Conservation (phyloP, 92 coral and sea anemone species). For the Meandrina meandrites region DNA sequence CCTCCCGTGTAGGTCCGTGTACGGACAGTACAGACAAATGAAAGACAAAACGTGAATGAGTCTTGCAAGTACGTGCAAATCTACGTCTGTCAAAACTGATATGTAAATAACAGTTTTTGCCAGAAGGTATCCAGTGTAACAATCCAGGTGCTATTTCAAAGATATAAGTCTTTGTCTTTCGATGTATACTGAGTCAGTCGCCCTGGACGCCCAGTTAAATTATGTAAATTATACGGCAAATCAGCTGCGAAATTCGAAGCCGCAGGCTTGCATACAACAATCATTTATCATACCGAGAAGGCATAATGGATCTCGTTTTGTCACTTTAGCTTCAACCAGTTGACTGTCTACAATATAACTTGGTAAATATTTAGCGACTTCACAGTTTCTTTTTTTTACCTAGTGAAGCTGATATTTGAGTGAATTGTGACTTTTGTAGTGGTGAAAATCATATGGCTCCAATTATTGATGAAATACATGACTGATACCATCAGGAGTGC, state of each 20-base stretch:
- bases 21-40: too few species aligned
- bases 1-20: too few species aligned
- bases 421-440: neutral
- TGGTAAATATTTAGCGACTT: neutral
- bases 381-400: neutral
- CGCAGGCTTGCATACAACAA: neutral
- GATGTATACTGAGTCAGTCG: neutral
- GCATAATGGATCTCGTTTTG: neutral
- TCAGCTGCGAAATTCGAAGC: neutral
- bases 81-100: neutral
- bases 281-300: neutral
- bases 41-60: too few species aligned
- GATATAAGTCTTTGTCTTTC: neutral
- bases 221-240: neutral
- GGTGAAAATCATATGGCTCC: neutral
- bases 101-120: neutral
- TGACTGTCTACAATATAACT: neutral
- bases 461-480: neutral
- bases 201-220: neutral
- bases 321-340: too few species aligned
- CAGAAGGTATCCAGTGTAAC: neutral
- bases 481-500: neutral
- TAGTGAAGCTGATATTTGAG: neutral
- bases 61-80: neutral
- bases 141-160: too few species aligned